These are phyloP conservation scores for Poecilia wingei DNA, from an alignment of 2,797 vertebrate species.

Conservation along the genomic window DNA sequence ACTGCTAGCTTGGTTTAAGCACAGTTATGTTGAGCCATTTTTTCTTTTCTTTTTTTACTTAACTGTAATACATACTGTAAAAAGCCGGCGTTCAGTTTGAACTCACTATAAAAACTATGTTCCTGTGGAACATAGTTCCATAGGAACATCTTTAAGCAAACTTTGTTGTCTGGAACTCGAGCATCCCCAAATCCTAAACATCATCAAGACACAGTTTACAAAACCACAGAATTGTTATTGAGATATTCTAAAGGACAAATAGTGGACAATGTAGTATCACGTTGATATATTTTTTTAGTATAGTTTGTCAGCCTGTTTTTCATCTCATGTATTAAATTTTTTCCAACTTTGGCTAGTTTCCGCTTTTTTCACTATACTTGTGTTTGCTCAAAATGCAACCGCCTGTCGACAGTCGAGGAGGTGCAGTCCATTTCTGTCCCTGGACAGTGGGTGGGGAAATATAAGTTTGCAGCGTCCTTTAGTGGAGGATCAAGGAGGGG, in stretches of 20 bases:
- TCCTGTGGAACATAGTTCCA: no score
- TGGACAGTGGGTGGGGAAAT: slow-evolving; percentile 70
- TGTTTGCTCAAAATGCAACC: slow-evolving; percentile 45
- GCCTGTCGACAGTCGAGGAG: slow-evolving; percentile 56
- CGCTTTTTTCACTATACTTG: slow-evolving; percentile 1
- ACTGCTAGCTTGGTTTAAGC: neutral
- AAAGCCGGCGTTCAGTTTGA: neutral
- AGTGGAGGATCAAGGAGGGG: slow-evolving; percentile 68
- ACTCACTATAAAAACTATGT: neutral
- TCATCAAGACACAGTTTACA: neutral
- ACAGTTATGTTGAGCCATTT: neutral
- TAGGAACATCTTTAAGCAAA: neutral
- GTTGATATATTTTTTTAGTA: neutral
- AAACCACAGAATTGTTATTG: neutral
- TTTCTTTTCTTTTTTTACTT: neutral
- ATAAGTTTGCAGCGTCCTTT: slow-evolving; percentile 77
- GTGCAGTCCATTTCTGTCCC: slow-evolving; percentile 76
- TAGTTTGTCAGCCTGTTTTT: neutral
- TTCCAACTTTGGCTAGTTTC: neutral
- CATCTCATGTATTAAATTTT: neutral
- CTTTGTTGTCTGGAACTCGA: neutral
- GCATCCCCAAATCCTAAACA: no score
- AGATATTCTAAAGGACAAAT: neutral
- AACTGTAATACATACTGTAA: neutral
- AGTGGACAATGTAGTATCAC: neutral